Conservation (phyloP, 2,888 invertebrate genomes). For the Diarsia brunnea region DNA sequence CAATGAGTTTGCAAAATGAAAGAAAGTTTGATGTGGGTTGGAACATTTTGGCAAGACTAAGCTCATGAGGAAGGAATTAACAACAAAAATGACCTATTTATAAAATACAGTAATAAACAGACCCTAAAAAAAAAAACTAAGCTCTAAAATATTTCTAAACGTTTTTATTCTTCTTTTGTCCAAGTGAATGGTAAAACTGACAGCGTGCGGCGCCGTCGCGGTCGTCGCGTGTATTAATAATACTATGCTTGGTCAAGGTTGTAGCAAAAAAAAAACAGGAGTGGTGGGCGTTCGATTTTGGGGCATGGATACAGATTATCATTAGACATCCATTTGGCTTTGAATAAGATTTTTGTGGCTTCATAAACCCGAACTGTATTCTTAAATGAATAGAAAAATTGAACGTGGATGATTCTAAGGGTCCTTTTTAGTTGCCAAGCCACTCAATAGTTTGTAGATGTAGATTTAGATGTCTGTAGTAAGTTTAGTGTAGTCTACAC, state of each 20-base stretch:
- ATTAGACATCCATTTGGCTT: not conserved
- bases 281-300: not conserved
- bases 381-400: not conserved
- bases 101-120: not conserved
- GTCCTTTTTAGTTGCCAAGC: not conserved
- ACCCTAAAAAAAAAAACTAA: not conserved
- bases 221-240: not conserved
- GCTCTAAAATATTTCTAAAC: not conserved
- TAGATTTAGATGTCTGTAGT: not conserved
- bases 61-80: not conserved
- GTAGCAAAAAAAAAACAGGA: constrained; percentile 24
- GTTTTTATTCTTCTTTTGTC: constrained; percentile 2
- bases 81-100: not conserved
- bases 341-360: not conserved
- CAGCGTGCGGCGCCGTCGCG: constrained; percentile 19
- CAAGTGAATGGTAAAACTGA: too few relatives aligned
- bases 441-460: not conserved
- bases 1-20: not conserved
- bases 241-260: constrained; percentile 35
- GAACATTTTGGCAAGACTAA: not conserved
- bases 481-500: not conserved
- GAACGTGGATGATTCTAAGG: not conserved
- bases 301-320: not conserved
- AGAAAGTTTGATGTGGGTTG: not conserved
- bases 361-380: not conserved